Percentiles rank a stretch among this genome's conserved stretches.
Conservation (phyloP, 2,113 vertebrate species). For the Pseudois nayaur region DNA sequence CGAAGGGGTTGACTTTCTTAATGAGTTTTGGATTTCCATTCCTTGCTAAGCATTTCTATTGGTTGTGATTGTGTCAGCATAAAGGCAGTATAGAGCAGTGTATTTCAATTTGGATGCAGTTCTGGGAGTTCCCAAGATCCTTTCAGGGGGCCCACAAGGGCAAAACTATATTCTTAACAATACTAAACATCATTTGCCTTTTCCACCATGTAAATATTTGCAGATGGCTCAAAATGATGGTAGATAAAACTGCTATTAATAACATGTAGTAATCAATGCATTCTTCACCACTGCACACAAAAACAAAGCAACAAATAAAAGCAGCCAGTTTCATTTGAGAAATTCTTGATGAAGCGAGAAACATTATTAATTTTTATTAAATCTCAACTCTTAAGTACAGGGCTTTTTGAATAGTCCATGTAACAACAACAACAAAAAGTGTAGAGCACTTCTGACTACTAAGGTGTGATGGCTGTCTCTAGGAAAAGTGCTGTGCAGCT, state of each 20-base stretch:
- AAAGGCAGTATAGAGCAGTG: neutral
- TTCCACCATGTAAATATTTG: neutral
- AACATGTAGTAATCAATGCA: no score
- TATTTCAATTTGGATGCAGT: neutral
- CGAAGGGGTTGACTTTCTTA: neutral
- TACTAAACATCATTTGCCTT: neutral
- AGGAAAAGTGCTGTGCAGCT: neutral
- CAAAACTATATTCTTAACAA: neutral
- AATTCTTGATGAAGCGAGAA: neutral
- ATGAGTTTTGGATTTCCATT: neutral
- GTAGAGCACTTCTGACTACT: rapidly evolving
- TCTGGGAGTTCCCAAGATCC: neutral
- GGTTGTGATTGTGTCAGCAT: neutral
- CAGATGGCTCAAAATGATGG: neutral
- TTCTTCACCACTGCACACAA: neutral
- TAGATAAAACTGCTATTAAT: neutral
- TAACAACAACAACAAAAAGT: neutral
- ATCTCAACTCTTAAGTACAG: neutral
- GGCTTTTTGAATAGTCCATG: neutral
- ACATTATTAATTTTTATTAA: neutral
- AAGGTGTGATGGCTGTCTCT: neutral
- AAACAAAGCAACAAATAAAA: neutral
- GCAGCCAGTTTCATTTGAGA: neutral
- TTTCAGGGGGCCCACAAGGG: neutral
- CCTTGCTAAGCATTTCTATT: neutral